A percentile compares a stretch with the other conserved stretches of the same genome.
These are phyloP conservation scores for Archaeoteleia sp. DNA, from an alignment of 2,888 invertebrate genomes.

Conservation along the genomic window DNA sequence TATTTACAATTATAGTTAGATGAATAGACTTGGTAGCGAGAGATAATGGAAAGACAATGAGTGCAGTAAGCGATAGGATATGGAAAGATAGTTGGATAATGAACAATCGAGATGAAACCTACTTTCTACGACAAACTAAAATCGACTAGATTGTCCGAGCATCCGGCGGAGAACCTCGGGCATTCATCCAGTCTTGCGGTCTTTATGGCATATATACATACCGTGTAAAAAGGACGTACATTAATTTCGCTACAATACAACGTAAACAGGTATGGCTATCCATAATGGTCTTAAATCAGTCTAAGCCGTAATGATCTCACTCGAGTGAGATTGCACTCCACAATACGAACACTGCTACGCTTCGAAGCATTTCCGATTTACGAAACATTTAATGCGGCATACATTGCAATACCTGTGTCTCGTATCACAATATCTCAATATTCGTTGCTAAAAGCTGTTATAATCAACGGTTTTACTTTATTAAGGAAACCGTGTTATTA, in stretches of 20 bases:
- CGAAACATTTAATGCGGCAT: slow-evolving; percentile 39
- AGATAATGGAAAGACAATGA: slow-evolving; percentile 20
- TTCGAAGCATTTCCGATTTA: slow-evolving; percentile 49
- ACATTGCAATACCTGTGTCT: slow-evolving; percentile 37
- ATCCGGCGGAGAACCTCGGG: slow-evolving; percentile 68
- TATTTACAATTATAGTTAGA: neutral
- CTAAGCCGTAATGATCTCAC: slow-evolving; percentile 41
- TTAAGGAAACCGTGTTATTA: too few species aligned
- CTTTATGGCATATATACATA: slow-evolving; percentile 51
- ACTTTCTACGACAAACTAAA: slow-evolving; percentile 69
- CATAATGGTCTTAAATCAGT: slow-evolving; percentile 48
- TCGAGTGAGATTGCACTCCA: slow-evolving; percentile 36
- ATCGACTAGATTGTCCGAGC: slow-evolving; percentile 62
- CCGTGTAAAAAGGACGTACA: slow-evolving; percentile 44
- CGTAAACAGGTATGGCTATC: slow-evolving; percentile 48
- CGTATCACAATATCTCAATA: slow-evolving; percentile 45
- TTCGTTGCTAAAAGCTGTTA: slow-evolving; percentile 24
- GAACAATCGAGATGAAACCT: slow-evolving; percentile 63
- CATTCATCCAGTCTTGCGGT: slow-evolving; percentile 66
- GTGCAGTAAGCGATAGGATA: slow-evolving; percentile 22
- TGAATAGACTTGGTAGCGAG: slow-evolving; percentile 8
- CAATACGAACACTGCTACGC: slow-evolving; percentile 30
- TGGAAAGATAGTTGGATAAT: slow-evolving; percentile 28
- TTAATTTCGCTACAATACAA: slow-evolving; percentile 51
- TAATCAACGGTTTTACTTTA: slow-evolving; percentile 37